These are phyloP conservation scores for Netelia virgata DNA, from an alignment of 2,888 invertebrate species.

Conservation along the genomic window DNA sequence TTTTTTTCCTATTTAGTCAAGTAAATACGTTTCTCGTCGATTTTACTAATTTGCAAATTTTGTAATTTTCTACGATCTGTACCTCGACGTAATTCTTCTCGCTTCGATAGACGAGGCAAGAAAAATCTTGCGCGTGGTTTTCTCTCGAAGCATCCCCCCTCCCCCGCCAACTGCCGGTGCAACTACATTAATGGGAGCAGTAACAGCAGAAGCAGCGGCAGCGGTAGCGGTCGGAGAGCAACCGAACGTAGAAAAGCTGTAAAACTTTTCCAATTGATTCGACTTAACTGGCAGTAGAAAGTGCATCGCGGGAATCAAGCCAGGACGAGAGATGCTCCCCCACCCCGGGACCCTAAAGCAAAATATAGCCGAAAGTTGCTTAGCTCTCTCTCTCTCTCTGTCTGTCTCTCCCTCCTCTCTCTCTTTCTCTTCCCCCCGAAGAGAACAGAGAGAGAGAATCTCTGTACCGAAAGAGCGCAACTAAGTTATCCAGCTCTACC, in stretches of 20 bases:
- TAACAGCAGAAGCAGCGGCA: conserved; percentile 37
- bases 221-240: background rate
- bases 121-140: background rate
- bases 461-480: conserved; percentile 41
- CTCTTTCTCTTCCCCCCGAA: background rate
- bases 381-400: conserved; percentile 11
- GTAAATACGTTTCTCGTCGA: too few relatives aligned
- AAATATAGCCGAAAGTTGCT: conserved; percentile 61
- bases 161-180: background rate
- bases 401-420: background rate
- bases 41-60: too few relatives aligned
- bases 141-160: background rate
- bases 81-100: background rate
- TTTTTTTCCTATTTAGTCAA: too few relatives aligned
- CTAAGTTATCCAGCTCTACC: conserved; percentile 38
- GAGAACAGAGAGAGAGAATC: conserved; percentile 42
- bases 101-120: background rate
- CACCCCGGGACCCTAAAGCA: conserved; percentile 30
- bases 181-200: conserved; percentile 29
- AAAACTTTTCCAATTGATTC: conserved; percentile 81
- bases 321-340: conserved; percentile 10
- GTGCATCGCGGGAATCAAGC: conserved; percentile 63
- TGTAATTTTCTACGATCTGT: too few relatives aligned
- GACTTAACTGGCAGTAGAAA: conserved; percentile 77
- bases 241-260: conserved; percentile 44